Evolutionary conservation across 2,888 invertebrate species (phyloP).

Genomic region (Entomobrya proxima): DNA sequence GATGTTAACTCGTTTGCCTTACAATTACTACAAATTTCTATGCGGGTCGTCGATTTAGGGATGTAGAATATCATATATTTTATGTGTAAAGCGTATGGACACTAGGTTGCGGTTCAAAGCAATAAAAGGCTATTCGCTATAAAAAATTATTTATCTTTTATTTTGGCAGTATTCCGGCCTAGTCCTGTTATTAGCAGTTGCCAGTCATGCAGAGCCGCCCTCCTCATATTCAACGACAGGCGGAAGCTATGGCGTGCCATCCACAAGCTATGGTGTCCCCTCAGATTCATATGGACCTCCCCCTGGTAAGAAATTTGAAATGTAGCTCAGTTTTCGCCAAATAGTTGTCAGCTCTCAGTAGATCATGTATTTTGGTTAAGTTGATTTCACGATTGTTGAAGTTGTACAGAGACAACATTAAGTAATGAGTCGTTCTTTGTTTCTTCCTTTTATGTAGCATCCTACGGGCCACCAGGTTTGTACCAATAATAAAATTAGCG

Average conservation of each 20-base stretch:
- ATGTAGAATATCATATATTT: neutral
- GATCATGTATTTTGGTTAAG: no score
- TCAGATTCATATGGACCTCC: conserved; percentile 68
- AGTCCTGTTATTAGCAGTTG: conserved; percentile 73
- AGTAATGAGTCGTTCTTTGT: neutral
- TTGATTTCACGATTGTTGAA: neutral
- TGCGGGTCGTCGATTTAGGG: neutral
- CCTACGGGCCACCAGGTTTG: conserved; percentile 60
- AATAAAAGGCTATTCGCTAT: neutral
- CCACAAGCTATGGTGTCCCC: conserved; percentile 65
- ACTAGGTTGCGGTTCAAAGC: neutral
- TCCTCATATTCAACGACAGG: conserved; percentile 51
- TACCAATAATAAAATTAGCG: neutral
- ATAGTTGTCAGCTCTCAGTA: no score
- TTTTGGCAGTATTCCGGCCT: conserved; percentile 69
- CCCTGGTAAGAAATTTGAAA: conserved; percentile 48
- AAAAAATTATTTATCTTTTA: neutral
- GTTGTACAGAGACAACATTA: neutral
- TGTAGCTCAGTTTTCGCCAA: neutral
- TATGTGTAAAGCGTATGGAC: neutral
- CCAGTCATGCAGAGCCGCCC: conserved; percentile 69
- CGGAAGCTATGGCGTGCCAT: conserved; percentile 67
- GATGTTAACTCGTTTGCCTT: neutral
- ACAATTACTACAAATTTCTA: neutral
- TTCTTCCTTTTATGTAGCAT: conserved; percentile 22